phyloP scores from a whole-genome alignment of 2,797 vertebrate species.

The Dallia pectoralis region DNA sequence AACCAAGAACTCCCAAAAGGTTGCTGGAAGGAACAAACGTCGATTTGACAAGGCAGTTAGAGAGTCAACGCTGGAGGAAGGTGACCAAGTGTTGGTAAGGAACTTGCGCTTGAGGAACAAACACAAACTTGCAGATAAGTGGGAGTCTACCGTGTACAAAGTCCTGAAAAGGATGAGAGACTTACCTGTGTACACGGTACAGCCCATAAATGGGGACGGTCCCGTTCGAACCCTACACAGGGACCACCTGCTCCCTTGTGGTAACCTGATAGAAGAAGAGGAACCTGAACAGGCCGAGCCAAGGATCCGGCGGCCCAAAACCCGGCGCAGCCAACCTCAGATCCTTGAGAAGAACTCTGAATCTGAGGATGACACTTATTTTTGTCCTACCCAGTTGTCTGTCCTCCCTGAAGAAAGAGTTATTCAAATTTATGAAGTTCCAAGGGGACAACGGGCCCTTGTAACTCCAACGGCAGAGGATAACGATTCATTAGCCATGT shows the following conservation, averaged over 20 bases:
- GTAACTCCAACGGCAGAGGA: too few relatives aligned
- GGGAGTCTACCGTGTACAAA: too few relatives aligned
- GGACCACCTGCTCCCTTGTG: conserved; percentile 22
- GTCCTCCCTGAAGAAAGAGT: conserved; percentile 5
- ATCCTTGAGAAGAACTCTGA: conserved; percentile 9
- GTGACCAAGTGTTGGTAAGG: too few relatives aligned
- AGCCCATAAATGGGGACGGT: background rate
- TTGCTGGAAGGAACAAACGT: background rate
- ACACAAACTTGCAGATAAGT: too few relatives aligned
- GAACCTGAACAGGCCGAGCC: background rate
- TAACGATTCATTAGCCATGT: too few relatives aligned
- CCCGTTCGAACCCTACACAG: conserved; percentile 10
- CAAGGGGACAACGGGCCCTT: background rate
- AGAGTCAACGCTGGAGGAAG: background rate
- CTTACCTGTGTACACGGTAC: conserved; percentile 11
- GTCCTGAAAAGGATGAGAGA: background rate
- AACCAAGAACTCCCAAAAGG: conserved; percentile 5
- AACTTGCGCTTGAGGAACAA: too few relatives aligned
- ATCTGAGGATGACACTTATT: conserved; percentile 16
- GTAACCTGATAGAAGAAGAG: conserved; percentile 3
- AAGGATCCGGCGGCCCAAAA: background rate
- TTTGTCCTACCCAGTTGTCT: background rate
- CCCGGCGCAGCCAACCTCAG: background rate
- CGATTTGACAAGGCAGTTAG: background rate
- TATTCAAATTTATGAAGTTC: conserved; percentile 7